Conservation (phyloP, 1,140 invertebrate species). For the Steinernema feltiae region DNA sequence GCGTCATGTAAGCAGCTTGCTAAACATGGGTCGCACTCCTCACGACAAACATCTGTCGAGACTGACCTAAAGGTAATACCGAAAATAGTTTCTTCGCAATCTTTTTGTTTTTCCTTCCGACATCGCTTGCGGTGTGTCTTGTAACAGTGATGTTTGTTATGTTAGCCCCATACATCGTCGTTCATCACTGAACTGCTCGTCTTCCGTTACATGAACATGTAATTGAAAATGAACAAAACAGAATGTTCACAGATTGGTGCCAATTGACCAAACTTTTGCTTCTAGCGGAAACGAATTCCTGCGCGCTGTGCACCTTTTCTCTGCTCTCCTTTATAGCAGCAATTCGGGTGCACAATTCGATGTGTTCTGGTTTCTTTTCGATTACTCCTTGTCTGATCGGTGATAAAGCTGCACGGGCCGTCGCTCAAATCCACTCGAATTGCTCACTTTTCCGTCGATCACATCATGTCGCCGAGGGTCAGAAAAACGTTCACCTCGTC, state of each 20-base stretch:
- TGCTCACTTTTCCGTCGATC: background rate
- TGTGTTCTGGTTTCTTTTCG: too few relatives aligned
- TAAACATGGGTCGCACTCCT: background rate
- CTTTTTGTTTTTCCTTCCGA: background rate
- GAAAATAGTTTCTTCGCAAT: background rate
- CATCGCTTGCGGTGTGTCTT: background rate
- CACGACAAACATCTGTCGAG: background rate
- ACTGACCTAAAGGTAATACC: background rate
- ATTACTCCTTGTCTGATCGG: background rate
- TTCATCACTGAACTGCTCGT: background rate
- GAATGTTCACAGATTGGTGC: too few relatives aligned
- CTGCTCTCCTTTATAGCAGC: too few relatives aligned
- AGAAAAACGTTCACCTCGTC: background rate
- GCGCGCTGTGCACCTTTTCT: too few relatives aligned
- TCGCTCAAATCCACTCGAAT: background rate
- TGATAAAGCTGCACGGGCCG: background rate
- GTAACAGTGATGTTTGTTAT: slow-evolving; percentile 3
- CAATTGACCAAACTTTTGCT: too few relatives aligned
- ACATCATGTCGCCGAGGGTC: slow-evolving; percentile 8
- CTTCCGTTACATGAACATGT: background rate
- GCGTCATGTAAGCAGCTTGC: background rate
- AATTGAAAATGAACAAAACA: background rate
- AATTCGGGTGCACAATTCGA: too few relatives aligned
- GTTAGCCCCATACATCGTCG: background rate
- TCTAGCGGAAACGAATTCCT: too few relatives aligned